A percentile compares a stretch with the other conserved stretches of the same genome.
Conservation (phyloP, 2,113 vertebrate genomes). For the Sturnus vulgaris region DNA sequence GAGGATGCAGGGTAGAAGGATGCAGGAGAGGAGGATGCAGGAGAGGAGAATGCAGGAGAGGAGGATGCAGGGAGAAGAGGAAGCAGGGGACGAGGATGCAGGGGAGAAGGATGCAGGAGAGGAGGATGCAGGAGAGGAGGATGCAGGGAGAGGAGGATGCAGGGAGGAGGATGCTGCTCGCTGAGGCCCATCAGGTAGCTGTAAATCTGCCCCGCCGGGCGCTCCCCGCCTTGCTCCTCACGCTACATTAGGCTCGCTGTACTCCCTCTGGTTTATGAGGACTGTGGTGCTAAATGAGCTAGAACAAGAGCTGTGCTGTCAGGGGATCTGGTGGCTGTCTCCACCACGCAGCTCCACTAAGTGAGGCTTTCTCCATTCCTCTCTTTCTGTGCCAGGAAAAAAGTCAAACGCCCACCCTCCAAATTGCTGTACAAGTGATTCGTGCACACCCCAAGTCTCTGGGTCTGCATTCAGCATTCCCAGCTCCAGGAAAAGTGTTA, state of each 20-base stretch:
- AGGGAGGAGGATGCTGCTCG: neutral
- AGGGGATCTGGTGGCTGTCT: conserved; percentile 39
- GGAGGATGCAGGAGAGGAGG: neutral
- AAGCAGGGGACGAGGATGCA: neutral
- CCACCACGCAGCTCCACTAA: conserved; percentile 2
- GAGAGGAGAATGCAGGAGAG: neutral
- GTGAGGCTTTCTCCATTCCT: neutral
- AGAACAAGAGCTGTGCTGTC: conserved; percentile 46
- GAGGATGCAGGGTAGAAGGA: neutral
- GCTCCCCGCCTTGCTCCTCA: conserved; percentile 40
- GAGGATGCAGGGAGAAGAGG: neutral
- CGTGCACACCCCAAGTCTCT: neutral
- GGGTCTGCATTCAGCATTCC: neutral
- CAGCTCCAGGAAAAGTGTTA: neutral
- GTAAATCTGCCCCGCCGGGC: conserved; percentile 49
- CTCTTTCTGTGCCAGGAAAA: neutral
- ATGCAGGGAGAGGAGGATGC: neutral
- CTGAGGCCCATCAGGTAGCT: conserved; percentile 39
- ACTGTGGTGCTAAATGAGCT: conserved; percentile 62
- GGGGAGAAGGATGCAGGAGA: neutral
- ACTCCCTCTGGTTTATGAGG: conserved; percentile 61
- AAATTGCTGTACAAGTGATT: neutral
- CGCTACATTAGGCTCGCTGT: conserved; percentile 62
- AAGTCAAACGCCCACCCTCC: neutral
- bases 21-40: neutral